These are phyloP conservation scores for Tautogolabrus adspersus DNA, from an alignment of 2,113 vertebrate genomes.

Conservation along the genomic window DNA sequence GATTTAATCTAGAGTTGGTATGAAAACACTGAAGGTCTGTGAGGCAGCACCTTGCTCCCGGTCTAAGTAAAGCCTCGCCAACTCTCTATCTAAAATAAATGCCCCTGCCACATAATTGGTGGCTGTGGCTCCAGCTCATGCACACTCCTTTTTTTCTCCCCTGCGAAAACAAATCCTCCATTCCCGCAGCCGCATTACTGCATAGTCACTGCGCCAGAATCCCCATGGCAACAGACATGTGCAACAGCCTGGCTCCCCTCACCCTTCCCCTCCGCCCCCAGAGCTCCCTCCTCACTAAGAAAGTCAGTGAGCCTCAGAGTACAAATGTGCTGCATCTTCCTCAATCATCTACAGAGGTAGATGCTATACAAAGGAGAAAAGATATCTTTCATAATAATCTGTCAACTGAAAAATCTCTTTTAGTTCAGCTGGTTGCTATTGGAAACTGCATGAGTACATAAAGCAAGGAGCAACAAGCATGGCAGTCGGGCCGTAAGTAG, in stretches of 20 bases:
- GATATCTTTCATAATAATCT: conserved; percentile 75
- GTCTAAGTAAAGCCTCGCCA: conserved; percentile 57
- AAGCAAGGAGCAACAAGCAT: conserved; percentile 63
- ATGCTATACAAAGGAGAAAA: conserved; percentile 58
- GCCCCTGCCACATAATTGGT: conserved; percentile 71
- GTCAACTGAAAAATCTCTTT: conserved; percentile 68
- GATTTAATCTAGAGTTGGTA: conserved; percentile 77
- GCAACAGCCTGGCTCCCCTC: conserved; percentile 71
- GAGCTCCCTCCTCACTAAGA: conserved; percentile 44
- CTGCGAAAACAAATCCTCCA: conserved; percentile 76
- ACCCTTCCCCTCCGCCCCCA: conserved; percentile 16
- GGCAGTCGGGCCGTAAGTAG: conserved; percentile 59
- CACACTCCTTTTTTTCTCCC: conserved; percentile 48
- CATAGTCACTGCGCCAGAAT: conserved; percentile 83
- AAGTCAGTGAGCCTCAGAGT: conserved; percentile 54
- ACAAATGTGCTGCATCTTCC: conserved; percentile 69
- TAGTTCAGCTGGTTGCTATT: conserved; percentile 78
- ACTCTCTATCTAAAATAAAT: conserved; percentile 71
- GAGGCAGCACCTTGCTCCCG: conserved; percentile 62
- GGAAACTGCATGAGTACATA: conserved; percentile 75
- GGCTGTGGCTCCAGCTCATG: conserved; percentile 68
- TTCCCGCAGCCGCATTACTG: conserved; percentile 77
- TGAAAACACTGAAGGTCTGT: conserved; percentile 71
- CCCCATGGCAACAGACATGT: conserved; percentile 85
- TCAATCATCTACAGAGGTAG: conserved; percentile 67